Evolutionary conservation across 2,113 vertebrate genomes (phyloP).

Genomic region (Catharus fuscescens): DNA sequence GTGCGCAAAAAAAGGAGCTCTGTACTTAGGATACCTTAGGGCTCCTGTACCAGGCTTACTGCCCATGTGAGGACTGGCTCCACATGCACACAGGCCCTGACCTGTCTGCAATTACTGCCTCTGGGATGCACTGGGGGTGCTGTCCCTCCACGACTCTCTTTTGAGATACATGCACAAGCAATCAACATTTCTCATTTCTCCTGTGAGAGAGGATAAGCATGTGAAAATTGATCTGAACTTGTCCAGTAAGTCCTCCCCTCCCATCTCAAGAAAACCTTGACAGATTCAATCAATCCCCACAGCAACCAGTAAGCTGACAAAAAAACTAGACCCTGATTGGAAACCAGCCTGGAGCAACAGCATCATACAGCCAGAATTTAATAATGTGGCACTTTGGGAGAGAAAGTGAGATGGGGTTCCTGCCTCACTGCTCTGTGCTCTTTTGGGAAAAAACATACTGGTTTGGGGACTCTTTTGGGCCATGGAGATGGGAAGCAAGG

Average conservation of each 20-base stretch:
- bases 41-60: background rate
- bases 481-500: background rate
- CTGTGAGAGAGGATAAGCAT: background rate
- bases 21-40: too few species aligned
- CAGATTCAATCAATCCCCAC: background rate
- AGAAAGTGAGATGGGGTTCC: background rate
- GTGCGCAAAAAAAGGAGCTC: background rate
- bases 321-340: background rate
- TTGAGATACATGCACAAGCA: background rate
- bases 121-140: too few species aligned
- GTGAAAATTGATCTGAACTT: background rate
- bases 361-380: background rate
- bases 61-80: background rate
- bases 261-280: background rate
- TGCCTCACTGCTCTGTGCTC: background rate
- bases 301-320: background rate
- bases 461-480: background rate
- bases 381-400: background rate
- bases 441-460: background rate
- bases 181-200: background rate
- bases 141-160: background rate
- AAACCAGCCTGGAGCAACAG: background rate
- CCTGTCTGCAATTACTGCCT: background rate
- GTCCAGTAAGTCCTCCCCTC: background rate
- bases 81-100: fast-evolving